Evolutionary conservation across 2,888 invertebrate genomes (phyloP).

Genomic region (Molorchus minor): DNA sequence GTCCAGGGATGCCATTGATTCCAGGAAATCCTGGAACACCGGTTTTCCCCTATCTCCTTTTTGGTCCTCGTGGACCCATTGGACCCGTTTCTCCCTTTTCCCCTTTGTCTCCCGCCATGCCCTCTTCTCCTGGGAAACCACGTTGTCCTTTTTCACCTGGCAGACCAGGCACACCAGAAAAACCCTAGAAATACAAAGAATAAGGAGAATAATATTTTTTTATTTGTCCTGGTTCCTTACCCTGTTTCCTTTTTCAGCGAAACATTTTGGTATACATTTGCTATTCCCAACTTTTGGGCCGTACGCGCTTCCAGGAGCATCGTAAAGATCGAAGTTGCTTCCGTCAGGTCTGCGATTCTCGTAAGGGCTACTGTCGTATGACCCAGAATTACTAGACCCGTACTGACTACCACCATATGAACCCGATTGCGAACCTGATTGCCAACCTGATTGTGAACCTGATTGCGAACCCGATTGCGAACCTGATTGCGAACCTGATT

Average conservation of each 20-base stretch:
- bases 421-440: conserved; percentile 24
- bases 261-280: conserved; percentile 85
- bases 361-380: conserved; percentile 54
- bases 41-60: conserved; percentile 85
- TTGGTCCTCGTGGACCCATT: conserved; percentile 81
- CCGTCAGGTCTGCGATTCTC: conserved; percentile 55
- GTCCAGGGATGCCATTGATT: conserved; percentile 76
- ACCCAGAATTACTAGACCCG: conserved; percentile 56
- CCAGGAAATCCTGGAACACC: conserved; percentile 91
- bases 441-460: conserved; percentile 22
- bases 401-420: conserved; percentile 11
- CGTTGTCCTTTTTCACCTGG: conserved; percentile 78
- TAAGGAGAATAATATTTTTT: too few species aligned
- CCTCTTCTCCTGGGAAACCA: conserved; percentile 86
- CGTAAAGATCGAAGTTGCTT: conserved; percentile 64
- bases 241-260: conserved; percentile 86
- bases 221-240: conserved; percentile 58
- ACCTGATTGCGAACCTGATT: conserved; percentile 6
- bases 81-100: conserved; percentile 88
- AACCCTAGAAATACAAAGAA: conserved; percentile 67
- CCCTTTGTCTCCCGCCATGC: conserved; percentile 87
- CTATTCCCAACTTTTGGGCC: conserved; percentile 68
- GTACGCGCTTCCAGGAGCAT: conserved; percentile 61
- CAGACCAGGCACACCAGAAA: conserved; percentile 76
- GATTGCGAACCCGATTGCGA: conserved; percentile 22